Evolutionary conservation across 2,113 vertebrate genomes (phyloP).

Genomic region (Ictalurus punctatus): DNA sequence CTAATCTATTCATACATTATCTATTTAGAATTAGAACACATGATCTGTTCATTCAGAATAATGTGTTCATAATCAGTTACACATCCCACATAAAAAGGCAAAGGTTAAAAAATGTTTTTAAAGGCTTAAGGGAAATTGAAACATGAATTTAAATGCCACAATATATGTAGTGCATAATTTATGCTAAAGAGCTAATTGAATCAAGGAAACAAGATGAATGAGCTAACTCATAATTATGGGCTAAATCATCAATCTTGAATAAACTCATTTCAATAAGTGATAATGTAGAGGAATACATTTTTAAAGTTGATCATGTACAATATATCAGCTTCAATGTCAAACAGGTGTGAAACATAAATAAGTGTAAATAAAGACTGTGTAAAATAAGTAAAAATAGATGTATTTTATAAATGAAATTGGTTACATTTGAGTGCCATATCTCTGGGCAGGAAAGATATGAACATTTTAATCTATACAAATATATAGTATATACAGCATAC

Average conservation of each 20-base stretch:
- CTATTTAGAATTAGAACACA: neutral
- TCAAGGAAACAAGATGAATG: slow-evolving; percentile 72
- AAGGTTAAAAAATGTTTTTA: neutral
- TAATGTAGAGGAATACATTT: slow-evolving; percentile 38
- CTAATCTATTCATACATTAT: neutral
- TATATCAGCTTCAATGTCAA: slow-evolving; percentile 24
- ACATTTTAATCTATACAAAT: neutral
- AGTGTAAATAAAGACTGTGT: too few species aligned
- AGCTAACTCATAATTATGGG: slow-evolving; percentile 59
- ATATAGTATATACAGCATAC: too few species aligned
- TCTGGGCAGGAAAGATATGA: neutral
- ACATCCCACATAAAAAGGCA: neutral
- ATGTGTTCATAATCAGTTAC: neutral
- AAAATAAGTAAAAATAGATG: neutral
- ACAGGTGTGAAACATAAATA: neutral
- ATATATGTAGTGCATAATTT: slow-evolving; percentile 68
- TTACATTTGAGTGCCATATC: too few species aligned
- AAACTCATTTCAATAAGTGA: slow-evolving; percentile 61
- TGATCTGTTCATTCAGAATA: neutral
- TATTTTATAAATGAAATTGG: neutral
- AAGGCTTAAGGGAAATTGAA: slow-evolving; percentile 58
- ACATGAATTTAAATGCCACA: slow-evolving; percentile 66
- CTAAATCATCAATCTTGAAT: slow-evolving; percentile 69
- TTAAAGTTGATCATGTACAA: slow-evolving; percentile 40
- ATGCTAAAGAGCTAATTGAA: slow-evolving; percentile 71